Percentiles rank a stretch among this genome's conserved stretches.
Conservation (phyloP, 2,113 vertebrate species). For the Bubo bubo region DNA sequence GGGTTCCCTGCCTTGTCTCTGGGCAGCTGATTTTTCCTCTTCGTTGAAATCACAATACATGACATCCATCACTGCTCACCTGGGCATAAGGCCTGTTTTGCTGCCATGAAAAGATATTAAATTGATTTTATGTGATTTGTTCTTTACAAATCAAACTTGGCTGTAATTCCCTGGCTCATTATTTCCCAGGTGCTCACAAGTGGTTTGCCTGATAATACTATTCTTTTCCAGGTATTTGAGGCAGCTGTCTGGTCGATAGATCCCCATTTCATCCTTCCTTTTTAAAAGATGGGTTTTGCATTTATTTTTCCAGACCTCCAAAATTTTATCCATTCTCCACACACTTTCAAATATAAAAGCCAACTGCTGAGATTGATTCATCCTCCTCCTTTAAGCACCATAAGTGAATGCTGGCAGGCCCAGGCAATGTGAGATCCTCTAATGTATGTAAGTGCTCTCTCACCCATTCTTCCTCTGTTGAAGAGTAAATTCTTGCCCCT, state of each 20-base stretch:
- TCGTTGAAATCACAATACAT: background rate
- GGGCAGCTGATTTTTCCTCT: background rate
- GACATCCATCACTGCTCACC: background rate
- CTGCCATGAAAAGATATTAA: conserved; percentile 7
- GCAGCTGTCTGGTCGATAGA: background rate
- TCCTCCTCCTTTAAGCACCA: background rate
- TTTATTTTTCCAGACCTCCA: background rate
- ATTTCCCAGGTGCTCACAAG: conserved; percentile 33
- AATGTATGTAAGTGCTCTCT: background rate
- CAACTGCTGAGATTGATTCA: background rate
- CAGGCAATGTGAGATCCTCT: background rate
- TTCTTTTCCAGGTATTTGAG: background rate
- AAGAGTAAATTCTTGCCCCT: background rate
- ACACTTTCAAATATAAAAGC: background rate
- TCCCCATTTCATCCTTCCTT: background rate
- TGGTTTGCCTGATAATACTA: background rate
- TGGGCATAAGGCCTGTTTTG: background rate
- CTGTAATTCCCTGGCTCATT: conserved; percentile 29
- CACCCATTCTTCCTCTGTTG: background rate
- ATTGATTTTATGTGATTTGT: conserved; percentile 31
- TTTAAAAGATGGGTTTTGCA: background rate
- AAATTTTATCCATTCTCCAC: background rate
- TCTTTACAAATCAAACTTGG: conserved; percentile 52
- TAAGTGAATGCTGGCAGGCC: background rate
- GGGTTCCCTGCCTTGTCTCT: background rate